These are phyloP conservation scores for Lepus americanus DNA, from an alignment of 2,113 vertebrate species.

Conservation along the genomic window DNA sequence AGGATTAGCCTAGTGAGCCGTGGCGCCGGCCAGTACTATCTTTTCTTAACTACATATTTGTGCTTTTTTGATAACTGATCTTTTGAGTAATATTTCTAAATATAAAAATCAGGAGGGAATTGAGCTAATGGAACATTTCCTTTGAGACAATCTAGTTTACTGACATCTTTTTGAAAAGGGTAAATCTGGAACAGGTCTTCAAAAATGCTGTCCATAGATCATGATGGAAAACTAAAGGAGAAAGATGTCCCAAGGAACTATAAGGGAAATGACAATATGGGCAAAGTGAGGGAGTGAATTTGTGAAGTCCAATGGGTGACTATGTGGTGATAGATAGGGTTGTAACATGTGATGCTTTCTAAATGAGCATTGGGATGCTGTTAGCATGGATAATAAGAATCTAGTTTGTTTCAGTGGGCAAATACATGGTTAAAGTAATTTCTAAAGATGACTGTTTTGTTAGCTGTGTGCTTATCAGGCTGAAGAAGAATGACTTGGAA, in stretches of 20 bases:
- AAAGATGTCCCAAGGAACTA: accelerated
- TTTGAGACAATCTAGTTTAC: not conserved
- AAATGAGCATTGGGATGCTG: not conserved
- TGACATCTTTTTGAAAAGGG: slow-evolving; percentile 20
- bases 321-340: not conserved
- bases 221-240: not conserved
- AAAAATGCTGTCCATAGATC: not conserved
- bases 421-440: not conserved
- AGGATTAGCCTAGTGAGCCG: no score
- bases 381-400: not conserved
- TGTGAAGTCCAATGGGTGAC: not conserved
- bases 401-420: not conserved
- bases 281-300: not conserved
- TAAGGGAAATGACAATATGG: not conserved
- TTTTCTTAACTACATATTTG: not conserved
- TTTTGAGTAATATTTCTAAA: slow-evolving; percentile 14
- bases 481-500: not conserved
- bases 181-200: not conserved
- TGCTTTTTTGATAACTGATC: not conserved
- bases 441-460: not conserved
- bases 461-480: not conserved
- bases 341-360: not conserved
- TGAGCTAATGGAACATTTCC: not conserved
- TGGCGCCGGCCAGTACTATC: no score
- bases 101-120: not conserved